Evolutionary conservation across 2,888 invertebrate genomes (phyloP).

Genomic region (Rotaria socialis): DNA sequence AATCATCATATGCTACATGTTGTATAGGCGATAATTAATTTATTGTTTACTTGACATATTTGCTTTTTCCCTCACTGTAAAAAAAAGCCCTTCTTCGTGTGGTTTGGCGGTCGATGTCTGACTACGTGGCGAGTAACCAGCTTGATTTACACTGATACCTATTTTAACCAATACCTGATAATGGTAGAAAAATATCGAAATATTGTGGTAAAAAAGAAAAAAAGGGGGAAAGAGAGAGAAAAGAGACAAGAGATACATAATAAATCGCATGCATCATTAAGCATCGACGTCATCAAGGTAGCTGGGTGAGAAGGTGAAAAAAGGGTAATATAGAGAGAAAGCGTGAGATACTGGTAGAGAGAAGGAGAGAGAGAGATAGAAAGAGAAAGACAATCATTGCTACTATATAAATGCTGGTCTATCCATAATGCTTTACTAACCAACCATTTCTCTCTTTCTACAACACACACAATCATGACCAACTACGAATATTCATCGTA

Average conservation of each 20-base stretch:
- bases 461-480: not conserved
- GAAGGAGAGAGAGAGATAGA: not conserved
- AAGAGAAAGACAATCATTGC: not conserved
- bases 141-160: not conserved
- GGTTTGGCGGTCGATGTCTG: conserved; percentile 32
- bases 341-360: not conserved
- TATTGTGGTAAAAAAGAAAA: not conserved
- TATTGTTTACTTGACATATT: not conserved
- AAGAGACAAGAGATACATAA: not conserved
- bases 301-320: not conserved
- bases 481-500: not conserved
- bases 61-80: not conserved
- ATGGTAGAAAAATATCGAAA: not conserved
- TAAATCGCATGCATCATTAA: not conserved
- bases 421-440: not conserved
- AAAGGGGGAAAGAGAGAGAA: not conserved
- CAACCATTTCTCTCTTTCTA: not conserved
- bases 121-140: not conserved
- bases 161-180: not conserved
- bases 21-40: not conserved
- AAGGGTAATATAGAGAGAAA: not conserved
- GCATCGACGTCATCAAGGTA: not conserved
- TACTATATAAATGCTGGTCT: not conserved
- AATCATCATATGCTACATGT: not conserved
- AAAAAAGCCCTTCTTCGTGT: not conserved